phyloP scores from a whole-genome alignment of 2,888 invertebrate genomes.

The Cerastoderma edule region DNA sequence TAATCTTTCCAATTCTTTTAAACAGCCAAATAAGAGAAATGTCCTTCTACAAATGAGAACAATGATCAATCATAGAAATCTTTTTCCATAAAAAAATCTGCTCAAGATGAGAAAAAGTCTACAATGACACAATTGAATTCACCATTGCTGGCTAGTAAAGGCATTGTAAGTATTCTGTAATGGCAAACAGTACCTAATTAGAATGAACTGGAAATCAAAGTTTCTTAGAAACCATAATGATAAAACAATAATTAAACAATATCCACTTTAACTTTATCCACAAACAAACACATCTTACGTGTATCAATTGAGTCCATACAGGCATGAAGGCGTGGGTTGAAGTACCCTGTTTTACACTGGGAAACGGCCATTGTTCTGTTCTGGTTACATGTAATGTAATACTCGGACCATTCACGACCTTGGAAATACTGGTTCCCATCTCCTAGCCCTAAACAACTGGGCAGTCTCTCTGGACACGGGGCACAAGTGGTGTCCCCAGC shows the following conservation, averaged over 20 bases:
- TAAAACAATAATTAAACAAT: too few relatives aligned
- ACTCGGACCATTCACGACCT: constrained; percentile 37
- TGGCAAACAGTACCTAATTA: neutral
- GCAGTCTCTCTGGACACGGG: constrained; percentile 59
- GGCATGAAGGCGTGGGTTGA: constrained; percentile 55
- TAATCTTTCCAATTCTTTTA: too few relatives aligned
- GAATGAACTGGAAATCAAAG: neutral
- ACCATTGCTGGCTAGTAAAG: neutral
- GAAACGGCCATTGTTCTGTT: constrained; percentile 56
- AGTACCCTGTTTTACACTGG: constrained; percentile 64
- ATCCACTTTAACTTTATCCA: neutral
- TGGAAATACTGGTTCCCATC: constrained; percentile 62
- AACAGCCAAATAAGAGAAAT: too few relatives aligned
- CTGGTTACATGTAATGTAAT: constrained; percentile 53
- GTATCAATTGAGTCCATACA: constrained; percentile 53
- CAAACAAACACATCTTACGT: constrained; percentile 38
- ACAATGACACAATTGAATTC: neutral
- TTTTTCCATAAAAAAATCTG: too few relatives aligned
- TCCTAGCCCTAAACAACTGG: constrained; percentile 58
- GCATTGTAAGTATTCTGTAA: neutral
- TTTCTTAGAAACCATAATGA: neutral
- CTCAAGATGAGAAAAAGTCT: neutral
- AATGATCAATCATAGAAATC: too few relatives aligned
- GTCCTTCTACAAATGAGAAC: too few relatives aligned
- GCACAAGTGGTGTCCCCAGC: constrained; percentile 42